Base-by-base conservation (phyloP, 2,113 vertebrate genomes). In the Proteles cristata region DNA sequence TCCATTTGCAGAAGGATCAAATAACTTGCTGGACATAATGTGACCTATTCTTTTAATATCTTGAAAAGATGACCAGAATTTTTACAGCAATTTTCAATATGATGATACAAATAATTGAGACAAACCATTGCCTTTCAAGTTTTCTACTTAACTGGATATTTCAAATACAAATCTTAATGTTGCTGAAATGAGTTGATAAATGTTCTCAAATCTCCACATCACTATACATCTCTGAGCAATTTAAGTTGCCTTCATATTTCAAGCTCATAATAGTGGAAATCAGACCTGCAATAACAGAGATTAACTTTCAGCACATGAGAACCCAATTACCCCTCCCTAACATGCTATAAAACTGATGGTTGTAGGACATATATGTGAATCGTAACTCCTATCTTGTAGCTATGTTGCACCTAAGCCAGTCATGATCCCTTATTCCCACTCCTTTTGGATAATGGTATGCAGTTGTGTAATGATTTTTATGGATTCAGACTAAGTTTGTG, bases 1-100 rank as follows among this genome's bases (percentile, higher is more conserved):
- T 94, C 81, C 28, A 88, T 89, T 95, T 92, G 74, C 83, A 95
- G 85, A 96, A 86, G 16, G 16, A 89, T 73, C 80, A 96, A 85
- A 89, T 43, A 81, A 83, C 50, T 90, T 94, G 92, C 11, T 11
- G 11, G 76, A 33, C 33, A 91, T 92, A 96, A 88, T 79, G 63
- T 83, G 39, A 83, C 25, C 39, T 83, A 65, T 63, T 93, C 5
- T 93, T 95, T 93, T 89, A 85, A 66, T 92, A 31, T 82, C 45
- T 73, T 97, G 53, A 95, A 95, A 5, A 43, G 23, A 77, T 53
- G 89, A n/a, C 15, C 48, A 88, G 58, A 88, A 76, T 33, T 28
- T 74, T 96, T 90, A 61, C 71, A 74, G 33, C 25, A 89, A 90
- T 4, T 97, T 97, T 96, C 35, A 33, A 19, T 43, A 69, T 43